A percentile compares a stretch with the other conserved stretches of the same genome.
Conservation (phyloP, 2,888 invertebrate species). For the Scaptomyza parva region DNA sequence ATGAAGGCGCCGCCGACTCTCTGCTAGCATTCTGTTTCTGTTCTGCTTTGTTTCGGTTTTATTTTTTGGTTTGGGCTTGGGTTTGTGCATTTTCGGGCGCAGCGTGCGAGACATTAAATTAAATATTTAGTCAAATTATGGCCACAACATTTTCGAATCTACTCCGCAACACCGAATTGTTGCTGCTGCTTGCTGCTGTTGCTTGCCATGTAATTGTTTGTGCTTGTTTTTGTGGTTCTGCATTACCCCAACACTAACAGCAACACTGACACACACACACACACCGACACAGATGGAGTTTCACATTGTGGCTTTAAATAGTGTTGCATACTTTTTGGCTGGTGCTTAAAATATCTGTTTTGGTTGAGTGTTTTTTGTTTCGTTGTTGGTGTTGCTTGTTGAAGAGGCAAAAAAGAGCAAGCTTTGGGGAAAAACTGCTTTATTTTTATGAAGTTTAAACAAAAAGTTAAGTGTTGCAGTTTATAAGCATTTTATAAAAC, state of each 20-base stretch:
- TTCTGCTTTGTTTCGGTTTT: constrained; percentile 23
- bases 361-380: background rate
- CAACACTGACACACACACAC: constrained; percentile 9
- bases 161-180: constrained; percentile 25
- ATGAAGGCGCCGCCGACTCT: constrained; percentile 1
- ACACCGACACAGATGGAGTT: constrained; percentile 6
- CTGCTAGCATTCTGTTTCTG: constrained; percentile 18
- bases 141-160: constrained; percentile 67
- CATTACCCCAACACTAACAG: too few relatives aligned
- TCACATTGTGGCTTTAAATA: constrained; percentile 25
- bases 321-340: constrained; percentile 60
- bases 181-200: constrained; percentile 21
- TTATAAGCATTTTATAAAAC: constrained; percentile 41
- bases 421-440: constrained; percentile 2
- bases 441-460: constrained; percentile 25
- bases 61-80: background rate
- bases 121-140: constrained; percentile 79
- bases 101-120: constrained; percentile 71
- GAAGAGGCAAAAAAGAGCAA: background rate
- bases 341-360: constrained; percentile 22
- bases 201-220: constrained; percentile 55
- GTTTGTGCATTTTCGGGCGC: constrained; percentile 32
- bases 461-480: constrained; percentile 38
- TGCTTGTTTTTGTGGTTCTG: constrained; percentile 43
- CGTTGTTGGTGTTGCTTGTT: background rate